phyloP scores from a whole-genome alignment of 2,888 invertebrate genomes.

The Spilosoma lubricipeda region DNA sequence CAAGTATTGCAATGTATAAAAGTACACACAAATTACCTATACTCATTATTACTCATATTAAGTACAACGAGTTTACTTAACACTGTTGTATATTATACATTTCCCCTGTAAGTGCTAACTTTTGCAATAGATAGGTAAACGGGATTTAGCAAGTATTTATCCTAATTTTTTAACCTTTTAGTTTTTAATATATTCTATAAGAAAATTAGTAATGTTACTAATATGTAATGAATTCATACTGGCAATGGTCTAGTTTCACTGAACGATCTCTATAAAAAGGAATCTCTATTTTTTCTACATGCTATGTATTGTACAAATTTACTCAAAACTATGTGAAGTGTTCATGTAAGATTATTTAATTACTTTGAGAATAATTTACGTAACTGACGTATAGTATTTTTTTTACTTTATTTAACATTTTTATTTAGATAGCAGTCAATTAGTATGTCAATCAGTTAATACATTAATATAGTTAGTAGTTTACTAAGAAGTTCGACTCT shows the following conservation, averaged over 20 bases:
- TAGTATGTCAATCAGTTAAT: constrained; percentile 75
- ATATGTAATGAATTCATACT: constrained; percentile 45
- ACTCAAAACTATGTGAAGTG: constrained; percentile 82
- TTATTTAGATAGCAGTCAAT: constrained; percentile 79
- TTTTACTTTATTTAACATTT: constrained; percentile 32
- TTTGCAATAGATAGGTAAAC: neutral
- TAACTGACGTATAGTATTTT: constrained; percentile 48
- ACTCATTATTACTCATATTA: constrained; percentile 15
- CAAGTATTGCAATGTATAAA: constrained; percentile 11
- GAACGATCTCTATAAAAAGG: constrained; percentile 82
- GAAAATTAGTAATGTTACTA: neutral
- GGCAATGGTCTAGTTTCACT: constrained; percentile 84
- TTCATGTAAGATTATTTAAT: constrained; percentile 74
- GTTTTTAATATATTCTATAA: neutral
- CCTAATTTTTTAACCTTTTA: neutral
- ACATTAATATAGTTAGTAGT: constrained; percentile 33
- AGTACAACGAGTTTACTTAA: constrained; percentile 18
- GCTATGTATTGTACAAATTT: constrained; percentile 85
- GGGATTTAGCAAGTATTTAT: neutral
- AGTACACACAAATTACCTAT: constrained; percentile 22
- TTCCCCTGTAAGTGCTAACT: neutral
- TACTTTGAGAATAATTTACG: constrained; percentile 54
- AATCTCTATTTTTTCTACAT: constrained; percentile 87
- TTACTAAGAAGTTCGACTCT: constrained; percentile 40
- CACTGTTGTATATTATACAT: constrained; percentile 10